Conservation (phyloP, 2,113 vertebrate species). For the Formicarius rufipectus region DNA sequence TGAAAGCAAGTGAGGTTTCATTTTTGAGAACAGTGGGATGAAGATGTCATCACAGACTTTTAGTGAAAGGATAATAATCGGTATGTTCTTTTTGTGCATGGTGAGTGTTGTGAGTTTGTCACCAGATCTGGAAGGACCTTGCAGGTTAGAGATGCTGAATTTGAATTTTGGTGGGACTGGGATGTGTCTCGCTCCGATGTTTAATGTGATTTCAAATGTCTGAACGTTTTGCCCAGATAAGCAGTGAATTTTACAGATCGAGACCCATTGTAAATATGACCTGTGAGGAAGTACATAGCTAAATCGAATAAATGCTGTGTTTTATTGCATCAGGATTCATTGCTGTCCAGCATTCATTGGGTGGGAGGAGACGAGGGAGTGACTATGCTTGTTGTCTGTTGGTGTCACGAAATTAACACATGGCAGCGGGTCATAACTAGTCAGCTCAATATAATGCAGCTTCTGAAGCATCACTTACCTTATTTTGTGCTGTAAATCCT, state of each 20-base stretch:
- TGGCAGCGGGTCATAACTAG: background rate
- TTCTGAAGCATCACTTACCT: background rate
- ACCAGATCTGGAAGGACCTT: background rate
- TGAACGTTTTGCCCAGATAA: background rate
- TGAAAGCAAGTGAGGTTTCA: background rate
- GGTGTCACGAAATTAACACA: background rate
- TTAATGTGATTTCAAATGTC: background rate
- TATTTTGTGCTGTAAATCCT: background rate
- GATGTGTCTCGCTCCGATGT: background rate
- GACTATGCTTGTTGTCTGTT: background rate
- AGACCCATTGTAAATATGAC: background rate
- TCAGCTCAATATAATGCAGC: background rate
- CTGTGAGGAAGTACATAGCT: background rate
- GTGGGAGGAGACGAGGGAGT: slow-evolving; percentile 19
- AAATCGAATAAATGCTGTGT: slow-evolving; percentile 14
- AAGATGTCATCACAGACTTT: background rate
- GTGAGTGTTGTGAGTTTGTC: background rate
- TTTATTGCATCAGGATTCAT: slow-evolving; percentile 27
- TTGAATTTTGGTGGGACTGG: slow-evolving; percentile 1
- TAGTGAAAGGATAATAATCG: background rate
- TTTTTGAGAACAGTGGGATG: background rate
- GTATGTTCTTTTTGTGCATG: background rate
- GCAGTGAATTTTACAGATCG: background rate
- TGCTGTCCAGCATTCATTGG: slow-evolving; percentile 41
- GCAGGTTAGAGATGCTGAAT: background rate